Percentiles rank a stretch among this genome's conserved stretches.
phyloP scores from a whole-genome alignment of 2,113 vertebrate species.

The Tachycineta bicolor region DNA sequence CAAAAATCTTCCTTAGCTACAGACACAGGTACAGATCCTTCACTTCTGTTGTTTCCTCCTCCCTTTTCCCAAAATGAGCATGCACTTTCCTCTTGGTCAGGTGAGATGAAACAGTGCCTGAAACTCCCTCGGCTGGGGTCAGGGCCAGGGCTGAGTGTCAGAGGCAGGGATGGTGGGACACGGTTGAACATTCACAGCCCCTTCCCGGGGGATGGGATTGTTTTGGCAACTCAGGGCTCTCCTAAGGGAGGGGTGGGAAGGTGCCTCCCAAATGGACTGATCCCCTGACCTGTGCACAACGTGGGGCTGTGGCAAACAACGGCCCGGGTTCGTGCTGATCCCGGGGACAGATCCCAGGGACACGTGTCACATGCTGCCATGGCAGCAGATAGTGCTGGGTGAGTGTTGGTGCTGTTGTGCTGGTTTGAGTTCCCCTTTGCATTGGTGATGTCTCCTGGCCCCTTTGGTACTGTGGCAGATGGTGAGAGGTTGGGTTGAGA shows the following conservation, averaged over 20 bases:
- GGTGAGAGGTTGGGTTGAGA: not conserved
- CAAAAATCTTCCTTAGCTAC: not conserved
- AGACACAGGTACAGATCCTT: not conserved
- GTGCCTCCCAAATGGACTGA: not conserved
- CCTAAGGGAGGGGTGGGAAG: not conserved
- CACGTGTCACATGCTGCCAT: not conserved
- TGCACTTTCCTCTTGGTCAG: not conserved
- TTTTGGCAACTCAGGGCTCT: not conserved
- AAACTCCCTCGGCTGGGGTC: not conserved
- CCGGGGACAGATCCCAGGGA: fast-evolving
- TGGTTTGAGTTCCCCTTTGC: not conserved
- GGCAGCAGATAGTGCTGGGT: not conserved
- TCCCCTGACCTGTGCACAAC: fast-evolving
- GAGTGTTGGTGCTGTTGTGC: fast-evolving
- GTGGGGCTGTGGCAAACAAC: not conserved
- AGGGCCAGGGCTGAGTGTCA: not conserved
- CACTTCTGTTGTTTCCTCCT: not conserved
- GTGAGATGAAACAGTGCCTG: not conserved
- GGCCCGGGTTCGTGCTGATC: fast-evolving
- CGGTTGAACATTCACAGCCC: not conserved
- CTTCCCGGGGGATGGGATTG: not conserved
- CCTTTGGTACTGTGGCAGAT: not conserved
- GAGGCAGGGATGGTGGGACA: not conserved
- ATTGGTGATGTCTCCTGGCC: not conserved
- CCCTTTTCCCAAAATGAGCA: not conserved